Percentiles rank a stretch among this genome's conserved stretches.
phyloP scores from a whole-genome alignment of 2,113 vertebrate genomes.

The Zingel zingel region DNA sequence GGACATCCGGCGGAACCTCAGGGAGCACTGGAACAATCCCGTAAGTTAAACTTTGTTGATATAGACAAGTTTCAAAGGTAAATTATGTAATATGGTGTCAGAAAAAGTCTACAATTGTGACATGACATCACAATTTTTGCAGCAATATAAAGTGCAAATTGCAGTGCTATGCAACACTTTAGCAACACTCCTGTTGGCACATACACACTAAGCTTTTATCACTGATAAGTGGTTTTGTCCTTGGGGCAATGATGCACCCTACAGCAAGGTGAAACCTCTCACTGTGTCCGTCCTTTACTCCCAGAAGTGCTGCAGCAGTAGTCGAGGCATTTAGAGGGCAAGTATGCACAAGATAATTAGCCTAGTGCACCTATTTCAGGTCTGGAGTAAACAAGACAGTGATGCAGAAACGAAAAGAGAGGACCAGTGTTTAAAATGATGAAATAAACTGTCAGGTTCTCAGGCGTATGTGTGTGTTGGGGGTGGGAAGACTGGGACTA shows the following conservation, averaged over 20 bases:
- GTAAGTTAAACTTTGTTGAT: too few species aligned
- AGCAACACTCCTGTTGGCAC: slow-evolving; percentile 39
- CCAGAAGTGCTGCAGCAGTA: slow-evolving; percentile 55
- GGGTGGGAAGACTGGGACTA: slow-evolving; percentile 1
- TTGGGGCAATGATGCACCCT: slow-evolving; percentile 56
- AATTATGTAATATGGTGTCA: background rate
- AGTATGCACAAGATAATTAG: slow-evolving; percentile 49
- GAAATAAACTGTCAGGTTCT: slow-evolving; percentile 70
- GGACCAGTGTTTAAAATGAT: slow-evolving; percentile 48
- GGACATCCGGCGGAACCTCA: too few species aligned
- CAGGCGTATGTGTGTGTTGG: slow-evolving; percentile 5
- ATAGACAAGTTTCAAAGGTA: background rate
- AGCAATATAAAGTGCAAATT: slow-evolving; percentile 20
- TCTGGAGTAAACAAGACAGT: slow-evolving; percentile 29
- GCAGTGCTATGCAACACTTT: slow-evolving; percentile 41
- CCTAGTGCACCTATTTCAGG: slow-evolving; percentile 14
- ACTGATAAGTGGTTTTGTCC: slow-evolving; percentile 68
- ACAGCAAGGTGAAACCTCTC: slow-evolving; percentile 70
- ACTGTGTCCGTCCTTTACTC: slow-evolving; percentile 53
- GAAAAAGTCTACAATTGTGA: background rate
- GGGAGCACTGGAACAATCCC: too few species aligned
- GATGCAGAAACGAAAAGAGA: slow-evolving; percentile 21
- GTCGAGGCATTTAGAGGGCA: slow-evolving; percentile 58
- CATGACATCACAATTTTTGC: slow-evolving; percentile 1
- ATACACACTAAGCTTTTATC: slow-evolving; percentile 41